Evolutionary conservation across 2,113 vertebrate species (phyloP).

Genomic region (Protobothrops mucrosquamatus): DNA sequence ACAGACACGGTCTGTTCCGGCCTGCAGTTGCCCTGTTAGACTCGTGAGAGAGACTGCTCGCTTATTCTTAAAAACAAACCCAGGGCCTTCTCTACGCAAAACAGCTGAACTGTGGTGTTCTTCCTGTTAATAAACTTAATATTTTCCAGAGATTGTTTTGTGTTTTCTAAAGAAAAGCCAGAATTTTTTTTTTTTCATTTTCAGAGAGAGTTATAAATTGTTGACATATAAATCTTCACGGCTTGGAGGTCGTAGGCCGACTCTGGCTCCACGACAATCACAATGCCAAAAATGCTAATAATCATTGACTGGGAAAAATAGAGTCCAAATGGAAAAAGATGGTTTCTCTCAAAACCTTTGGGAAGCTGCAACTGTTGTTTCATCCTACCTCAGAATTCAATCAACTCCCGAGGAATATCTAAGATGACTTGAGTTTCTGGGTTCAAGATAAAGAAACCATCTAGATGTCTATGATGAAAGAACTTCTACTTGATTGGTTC

Average conservation of each 20-base stretch:
- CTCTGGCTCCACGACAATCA: constrained; percentile 44
- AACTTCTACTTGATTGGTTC: background rate
- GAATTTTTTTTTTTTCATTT: constrained; percentile 17
- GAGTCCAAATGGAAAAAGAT: rapidly evolving
- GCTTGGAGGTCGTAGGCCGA: constrained; percentile 20
- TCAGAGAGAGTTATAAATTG: constrained; percentile 48
- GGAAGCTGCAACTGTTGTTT: constrained; percentile 21
- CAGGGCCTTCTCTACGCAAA: background rate
- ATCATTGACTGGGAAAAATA: constrained; percentile 33
- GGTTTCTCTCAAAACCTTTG: background rate
- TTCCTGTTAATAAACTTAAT: background rate
- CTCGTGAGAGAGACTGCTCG: background rate
- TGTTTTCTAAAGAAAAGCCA: constrained; percentile 26
- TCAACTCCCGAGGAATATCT: background rate
- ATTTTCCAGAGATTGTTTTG: background rate
- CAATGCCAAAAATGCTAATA: constrained; percentile 30
- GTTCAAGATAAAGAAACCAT: constrained; percentile 44
- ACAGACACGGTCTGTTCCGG: background rate
- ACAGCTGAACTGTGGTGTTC: too few species aligned
- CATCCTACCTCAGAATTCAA: background rate
- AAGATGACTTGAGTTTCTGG: background rate
- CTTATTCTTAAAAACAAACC: background rate
- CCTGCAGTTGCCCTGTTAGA: background rate
- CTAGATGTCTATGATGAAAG: constrained; percentile 44
- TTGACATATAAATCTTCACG: constrained; percentile 1